Percentiles rank a stretch among this genome's conserved stretches.
These are phyloP conservation scores for Orchesella cincta DNA, from an alignment of 1,140 invertebrate genomes.

Conservation along the genomic window DNA sequence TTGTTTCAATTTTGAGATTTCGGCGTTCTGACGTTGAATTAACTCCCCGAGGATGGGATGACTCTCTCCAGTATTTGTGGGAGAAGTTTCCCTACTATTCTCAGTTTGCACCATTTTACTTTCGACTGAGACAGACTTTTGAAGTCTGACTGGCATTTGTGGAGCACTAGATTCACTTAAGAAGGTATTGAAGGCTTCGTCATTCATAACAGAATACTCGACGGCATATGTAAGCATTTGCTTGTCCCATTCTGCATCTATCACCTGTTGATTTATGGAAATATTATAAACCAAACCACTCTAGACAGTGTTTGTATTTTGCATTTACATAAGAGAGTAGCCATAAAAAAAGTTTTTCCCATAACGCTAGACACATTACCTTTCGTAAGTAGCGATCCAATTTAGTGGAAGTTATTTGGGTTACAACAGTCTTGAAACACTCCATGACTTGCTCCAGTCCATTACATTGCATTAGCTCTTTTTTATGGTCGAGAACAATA, in stretches of 20 bases:
- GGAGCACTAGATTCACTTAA: neutral
- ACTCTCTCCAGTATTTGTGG: conserved; percentile 19
- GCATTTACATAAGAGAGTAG: too few relatives aligned
- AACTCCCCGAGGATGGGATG: conserved; percentile 22
- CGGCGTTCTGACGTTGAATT: conserved; percentile 24
- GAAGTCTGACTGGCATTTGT: neutral
- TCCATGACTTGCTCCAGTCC: conserved; percentile 92
- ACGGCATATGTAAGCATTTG: conserved; percentile 89
- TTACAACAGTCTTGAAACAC: conserved; percentile 74
- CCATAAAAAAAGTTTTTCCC: too few relatives aligned
- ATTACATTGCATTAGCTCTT: conserved; percentile 77
- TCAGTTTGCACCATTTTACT: conserved; percentile 46
- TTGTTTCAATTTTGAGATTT: conserved; percentile 24
- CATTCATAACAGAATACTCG: conserved; percentile 90
- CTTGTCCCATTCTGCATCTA: conserved; percentile 75
- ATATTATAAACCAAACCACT: too few relatives aligned
- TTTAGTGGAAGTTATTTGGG: conserved; percentile 56
- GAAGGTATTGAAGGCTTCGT: conserved; percentile 55
- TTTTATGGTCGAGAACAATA: conserved; percentile 79
- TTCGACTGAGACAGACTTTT: conserved; percentile 34
- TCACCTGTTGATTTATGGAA: too few relatives aligned
- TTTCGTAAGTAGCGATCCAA: conserved; percentile 73
- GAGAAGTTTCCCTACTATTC: conserved; percentile 52
- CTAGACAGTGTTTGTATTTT: too few relatives aligned
- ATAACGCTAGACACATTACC: too few relatives aligned